Percentiles rank a stretch among this genome's conserved stretches.
Evolutionary conservation across 1,140 invertebrate genomes (phyloP).

Genomic region (Cryptotermes secundus): DNA sequence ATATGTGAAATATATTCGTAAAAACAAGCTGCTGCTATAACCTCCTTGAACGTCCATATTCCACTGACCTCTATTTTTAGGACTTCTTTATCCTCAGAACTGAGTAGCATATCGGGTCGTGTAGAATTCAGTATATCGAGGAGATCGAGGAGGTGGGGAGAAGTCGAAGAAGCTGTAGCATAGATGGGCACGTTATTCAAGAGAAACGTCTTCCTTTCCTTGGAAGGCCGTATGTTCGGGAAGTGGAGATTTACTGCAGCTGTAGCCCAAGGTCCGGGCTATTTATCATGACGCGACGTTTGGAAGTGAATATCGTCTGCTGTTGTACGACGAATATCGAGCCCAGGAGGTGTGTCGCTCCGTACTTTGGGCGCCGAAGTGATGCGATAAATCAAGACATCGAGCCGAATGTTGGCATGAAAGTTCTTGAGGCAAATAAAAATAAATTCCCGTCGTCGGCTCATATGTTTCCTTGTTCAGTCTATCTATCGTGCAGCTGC

Average conservation of each 20-base stretch:
- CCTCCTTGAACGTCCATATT: not conserved
- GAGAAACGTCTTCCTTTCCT: constrained; percentile 15
- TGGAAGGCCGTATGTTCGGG: not conserved
- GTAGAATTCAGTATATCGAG: not conserved
- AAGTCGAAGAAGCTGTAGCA: not conserved
- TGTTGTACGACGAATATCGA: not conserved
- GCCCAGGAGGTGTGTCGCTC: not conserved
- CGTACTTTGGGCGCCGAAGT: not conserved
- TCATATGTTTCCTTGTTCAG: not conserved
- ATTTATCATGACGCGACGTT: constrained; percentile 16
- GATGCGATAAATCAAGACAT: not conserved
- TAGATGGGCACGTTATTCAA: not conserved
- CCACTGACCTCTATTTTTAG: not conserved
- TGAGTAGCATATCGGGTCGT: not conserved
- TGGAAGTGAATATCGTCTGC: constrained; percentile 7
- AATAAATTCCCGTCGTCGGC: not conserved
- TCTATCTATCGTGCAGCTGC: not conserved
- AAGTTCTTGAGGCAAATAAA: constrained; percentile 7
- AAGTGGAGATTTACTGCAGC: constrained; percentile 12
- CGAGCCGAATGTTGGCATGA: not conserved
- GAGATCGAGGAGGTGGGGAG: not conserved
- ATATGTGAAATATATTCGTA: no score
- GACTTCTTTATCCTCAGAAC: not conserved
- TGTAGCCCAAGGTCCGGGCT: not conserved
- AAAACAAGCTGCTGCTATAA: no score